Evolutionary conservation across 2,888 invertebrate genomes (phyloP), one percentile per base, ranked within the genome.

Genomic region (Noctua janthina): DNA sequence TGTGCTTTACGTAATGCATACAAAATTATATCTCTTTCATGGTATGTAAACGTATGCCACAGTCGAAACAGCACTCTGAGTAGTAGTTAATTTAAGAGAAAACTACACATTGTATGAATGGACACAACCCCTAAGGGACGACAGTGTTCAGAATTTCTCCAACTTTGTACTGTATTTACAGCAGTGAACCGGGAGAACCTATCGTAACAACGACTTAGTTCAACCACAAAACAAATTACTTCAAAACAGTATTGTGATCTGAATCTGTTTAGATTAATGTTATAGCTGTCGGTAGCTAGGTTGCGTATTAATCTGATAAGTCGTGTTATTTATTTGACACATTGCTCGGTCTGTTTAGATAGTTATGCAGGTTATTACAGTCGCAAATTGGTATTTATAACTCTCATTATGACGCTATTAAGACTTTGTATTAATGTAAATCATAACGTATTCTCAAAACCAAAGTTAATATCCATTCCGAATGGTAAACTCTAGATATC

Each of bases 221-320:
- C 7, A 43, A 77, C 70, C 35, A n/a, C 29, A n/a, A 62, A 46
- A 81, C 56, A 49, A 49, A 49, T 39, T 73, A 39, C 39, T 67
- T 76, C n/a, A 62, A 54, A 81, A 74, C 43, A 56, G n/a, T 69
- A 51, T 70, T 59, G 51, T 51, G 35, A 29, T 77, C 64, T 43
- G 23, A 43, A 76, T 76, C 64, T 69, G 56, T 64, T 56, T 86
- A 88, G 86, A 89, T 91, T 91, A 91, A 46, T 15, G 49, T 49
- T 49, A 29, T 29, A 49, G 15, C 49, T n/a, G 15, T 62, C 20
- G 29, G 7, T 62, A 59, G 5, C 43, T 29, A 13, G 29, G 29
- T 29, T 73, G 11, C 29, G 20, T 20, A 59, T 23, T 35, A 49
- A 46, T 66, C n/a, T 74, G 15, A 23, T n/a, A 43, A 17, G 8